Evolutionary conservation across 2,888 invertebrate species (phyloP), one percentile per base, ranked within the genome.

Genomic region (Hemaris fuciformis): DNA sequence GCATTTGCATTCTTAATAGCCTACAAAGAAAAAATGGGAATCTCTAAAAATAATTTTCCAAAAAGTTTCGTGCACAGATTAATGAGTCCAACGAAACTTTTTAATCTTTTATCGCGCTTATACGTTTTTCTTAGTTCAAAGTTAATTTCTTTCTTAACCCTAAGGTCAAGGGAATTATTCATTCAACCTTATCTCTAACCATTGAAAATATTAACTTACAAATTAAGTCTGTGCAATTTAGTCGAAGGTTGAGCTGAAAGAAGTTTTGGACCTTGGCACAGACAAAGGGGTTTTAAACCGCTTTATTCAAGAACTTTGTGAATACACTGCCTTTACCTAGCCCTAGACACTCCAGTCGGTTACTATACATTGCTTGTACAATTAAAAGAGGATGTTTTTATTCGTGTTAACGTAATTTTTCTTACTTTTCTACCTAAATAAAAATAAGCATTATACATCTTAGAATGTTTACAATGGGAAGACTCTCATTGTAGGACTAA

Each of bases 81-180:
- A 48, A 48, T 15, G 8, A 25, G 15, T 15, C 27, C 4, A 48
- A n/a, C n/a, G 27, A 27, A 15, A 48, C 48, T 48, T 48, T 38
- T 15, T n/a, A 48, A 8, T 48, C 15, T 25, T 3, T 27, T 53
- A 31, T 20, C 53, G 15, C 15, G 18, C 15, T 53, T 18, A 23
- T 31, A 53, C 18, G 27, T 59, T 59, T 25, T 42, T 59, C 42
- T 27, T 25, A 20, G 25, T 31, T 27, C 18, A 25, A 43, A 59
- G 27, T 27, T 42, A 59, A 43, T 43, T 59, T 42, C 27, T 43
- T 59, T 59, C 58, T 43, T 43, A 27, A 43, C 57, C 57, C 41
- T 57, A 25, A 38, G 25, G 41, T 41, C 18, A 31, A 31, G 10
- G 31, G 31, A 18, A 31, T 53, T 18, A 18, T 53, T 57, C 41